Base-by-base conservation (phyloP, 2,797 vertebrate species). In the Lutra lutra region DNA sequence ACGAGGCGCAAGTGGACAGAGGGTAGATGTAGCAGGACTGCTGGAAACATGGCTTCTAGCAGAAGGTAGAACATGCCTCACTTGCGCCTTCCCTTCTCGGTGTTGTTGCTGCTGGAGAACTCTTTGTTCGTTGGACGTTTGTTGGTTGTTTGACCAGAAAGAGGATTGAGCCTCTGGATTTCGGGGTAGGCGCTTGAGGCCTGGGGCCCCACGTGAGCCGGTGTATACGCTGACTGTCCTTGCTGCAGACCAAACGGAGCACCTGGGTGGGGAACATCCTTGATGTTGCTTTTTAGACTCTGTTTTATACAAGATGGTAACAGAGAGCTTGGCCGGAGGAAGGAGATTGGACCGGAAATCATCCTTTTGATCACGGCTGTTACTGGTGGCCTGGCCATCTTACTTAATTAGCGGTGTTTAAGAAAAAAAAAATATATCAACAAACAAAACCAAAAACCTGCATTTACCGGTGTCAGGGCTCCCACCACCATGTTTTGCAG, bases 101-200 rank as follows among this genome's bases (percentile, higher is more conserved):
- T 70, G 29, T 43, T 73, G n/a, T 18, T 72, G 84, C 73, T 82
- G 40, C 77, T 21, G 51, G 75, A 38, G 79, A 68, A 78, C 48
- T 5, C 73, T 94, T 87, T 91, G 48, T 89, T 93, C 66, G 51
- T 89, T 75, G 77, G 46, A 94, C 38, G 3, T 78, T 91, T 79
- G 60, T 86, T 75, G 77, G 46, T 96, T 48, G 4, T 73, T 91
- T 79, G 29, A 23, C 70, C 66, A 7, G 46, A 51, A 96, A 89
- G 40, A 86, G 27, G 14, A 60, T 66, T 46, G 79, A 62, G 20
- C 14, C 9, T 70, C 96, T 68, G 17, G 7, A 51, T 17, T 62
- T 66, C 7, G 6, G 43, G 18, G 60, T 25, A 72, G 43, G 40
- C 64, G 1, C 43, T 38, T 79, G 75, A 72, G 80, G 23, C n/a